Conservation (phyloP, 2,113 vertebrate species). For the Charadrius vociferus region DNA sequence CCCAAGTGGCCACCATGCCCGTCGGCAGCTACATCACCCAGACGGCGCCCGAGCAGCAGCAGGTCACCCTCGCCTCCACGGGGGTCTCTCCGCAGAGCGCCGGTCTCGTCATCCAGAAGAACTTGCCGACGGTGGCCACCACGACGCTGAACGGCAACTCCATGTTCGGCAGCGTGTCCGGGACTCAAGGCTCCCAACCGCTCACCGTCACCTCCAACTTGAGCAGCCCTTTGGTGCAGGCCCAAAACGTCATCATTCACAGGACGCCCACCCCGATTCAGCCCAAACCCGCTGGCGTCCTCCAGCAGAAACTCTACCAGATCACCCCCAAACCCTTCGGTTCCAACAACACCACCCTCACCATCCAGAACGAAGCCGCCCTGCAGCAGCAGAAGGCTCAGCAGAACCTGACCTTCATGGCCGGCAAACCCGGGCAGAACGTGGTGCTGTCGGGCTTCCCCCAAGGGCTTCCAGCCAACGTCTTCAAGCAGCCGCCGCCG, state of each 20-base stretch:
- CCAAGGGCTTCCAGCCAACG: conserved; percentile 80
- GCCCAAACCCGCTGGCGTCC: conserved; percentile 89
- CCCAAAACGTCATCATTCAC: conserved; percentile 91
- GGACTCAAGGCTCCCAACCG: conserved; percentile 82
- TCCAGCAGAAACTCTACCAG: conserved; percentile 90
- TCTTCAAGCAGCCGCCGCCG: conserved; percentile 80
- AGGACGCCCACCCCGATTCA: conserved; percentile 95
- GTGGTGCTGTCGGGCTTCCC: conserved; percentile 89
- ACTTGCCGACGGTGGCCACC: conserved; percentile 65
- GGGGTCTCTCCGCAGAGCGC: conserved; percentile 78
- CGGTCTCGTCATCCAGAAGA: conserved; percentile 90
- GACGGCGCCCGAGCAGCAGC: conserved; percentile 78
- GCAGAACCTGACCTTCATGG: conserved; percentile 91
- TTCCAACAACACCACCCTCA: conserved; percentile 67
- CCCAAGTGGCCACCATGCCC: conserved; percentile 54
- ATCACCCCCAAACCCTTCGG: conserved; percentile 78
- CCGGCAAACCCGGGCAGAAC: conserved; percentile 88
- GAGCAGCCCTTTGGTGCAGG: conserved; percentile 84
- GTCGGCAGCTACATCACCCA: conserved; percentile 90
- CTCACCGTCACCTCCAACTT: conserved; percentile 76
- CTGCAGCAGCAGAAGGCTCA: conserved; percentile 83
- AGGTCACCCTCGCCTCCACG: conserved; percentile 74
- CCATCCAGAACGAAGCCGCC: conserved; percentile 84
- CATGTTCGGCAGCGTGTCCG: conserved; percentile 54
- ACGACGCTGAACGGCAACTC: conserved; percentile 74